phyloP scores from a whole-genome alignment of 2,888 invertebrate genomes.

The Hydroisotoma schaefferi region DNA sequence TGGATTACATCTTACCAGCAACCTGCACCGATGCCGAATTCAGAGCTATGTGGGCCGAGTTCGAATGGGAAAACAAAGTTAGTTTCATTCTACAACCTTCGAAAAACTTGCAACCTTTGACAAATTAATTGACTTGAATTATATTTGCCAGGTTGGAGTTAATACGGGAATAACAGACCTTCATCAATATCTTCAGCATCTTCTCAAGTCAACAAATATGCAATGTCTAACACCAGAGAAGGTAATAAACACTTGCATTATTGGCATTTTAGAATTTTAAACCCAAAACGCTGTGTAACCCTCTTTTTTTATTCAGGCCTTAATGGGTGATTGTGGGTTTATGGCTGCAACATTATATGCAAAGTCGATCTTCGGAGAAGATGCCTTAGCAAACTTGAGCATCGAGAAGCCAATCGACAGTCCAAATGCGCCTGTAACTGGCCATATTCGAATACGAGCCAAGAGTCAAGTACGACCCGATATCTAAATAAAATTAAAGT shows the following conservation, averaged over 20 bases:
- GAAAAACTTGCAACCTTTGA: neutral
- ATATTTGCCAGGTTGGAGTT: constrained; percentile 60
- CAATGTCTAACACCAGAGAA: constrained; percentile 97
- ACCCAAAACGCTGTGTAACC: too few relatives aligned
- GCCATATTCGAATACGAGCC: constrained; percentile 95
- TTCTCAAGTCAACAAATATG: constrained; percentile 96
- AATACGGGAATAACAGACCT: constrained; percentile 90
- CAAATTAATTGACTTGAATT: neutral
- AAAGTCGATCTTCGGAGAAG: constrained; percentile 95
- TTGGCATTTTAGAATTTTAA: neutral
- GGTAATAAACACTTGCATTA: constrained; percentile 53
- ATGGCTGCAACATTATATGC: constrained; percentile 99
- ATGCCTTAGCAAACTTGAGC: constrained; percentile 97
- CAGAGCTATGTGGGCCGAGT: constrained; percentile 99
- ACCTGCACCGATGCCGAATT: constrained; percentile 93
- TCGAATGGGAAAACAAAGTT: constrained; percentile 99
- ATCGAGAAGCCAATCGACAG: constrained; percentile 92
- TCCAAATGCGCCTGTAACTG: constrained; percentile 81
- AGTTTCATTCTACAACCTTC: neutral
- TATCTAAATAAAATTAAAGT: neutral
- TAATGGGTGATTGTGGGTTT: constrained; percentile 97
- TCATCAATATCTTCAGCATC: constrained; percentile 84
- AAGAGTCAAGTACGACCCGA: constrained; percentile 79
- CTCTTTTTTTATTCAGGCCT: constrained; percentile 59
- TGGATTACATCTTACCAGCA: constrained; percentile 98